A percentile compares a stretch with the other conserved stretches of the same genome.
phyloP scores from a whole-genome alignment of 2,113 vertebrate species.

The Gorsachius goisagi region DNA sequence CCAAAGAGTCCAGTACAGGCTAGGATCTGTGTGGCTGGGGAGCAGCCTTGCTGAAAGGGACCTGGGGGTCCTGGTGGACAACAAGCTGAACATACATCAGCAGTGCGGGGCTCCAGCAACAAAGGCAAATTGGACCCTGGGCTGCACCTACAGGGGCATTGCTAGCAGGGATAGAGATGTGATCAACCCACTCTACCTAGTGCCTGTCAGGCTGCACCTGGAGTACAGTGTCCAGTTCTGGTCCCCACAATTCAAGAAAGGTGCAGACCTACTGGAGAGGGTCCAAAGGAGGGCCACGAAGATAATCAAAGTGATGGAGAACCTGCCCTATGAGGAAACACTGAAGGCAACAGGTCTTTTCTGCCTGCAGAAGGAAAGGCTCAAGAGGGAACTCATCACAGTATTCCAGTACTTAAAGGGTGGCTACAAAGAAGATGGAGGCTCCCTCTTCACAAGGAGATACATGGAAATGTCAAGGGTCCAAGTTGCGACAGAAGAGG shows the following conservation, averaged over 20 bases:
- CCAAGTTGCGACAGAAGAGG: not conserved
- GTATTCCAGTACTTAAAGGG: not conserved
- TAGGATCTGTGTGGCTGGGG: not conserved
- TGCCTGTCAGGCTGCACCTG: not conserved
- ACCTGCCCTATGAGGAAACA: not conserved
- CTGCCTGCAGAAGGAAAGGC: not conserved
- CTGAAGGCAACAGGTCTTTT: not conserved
- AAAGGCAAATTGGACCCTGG: not conserved
- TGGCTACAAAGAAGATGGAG: not conserved
- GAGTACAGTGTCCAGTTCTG: not conserved
- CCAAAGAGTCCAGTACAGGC: not conserved
- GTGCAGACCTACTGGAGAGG: not conserved
- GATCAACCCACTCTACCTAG: not conserved
- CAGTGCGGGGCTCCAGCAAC: not conserved
- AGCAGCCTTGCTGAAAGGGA: not conserved
- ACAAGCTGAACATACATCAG: fast-evolving
- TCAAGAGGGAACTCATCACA: not conserved
- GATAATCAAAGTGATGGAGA: not conserved
- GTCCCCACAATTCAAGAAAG: not conserved
- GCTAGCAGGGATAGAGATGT: not conserved
- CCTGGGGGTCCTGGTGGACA: not conserved
- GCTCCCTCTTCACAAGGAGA: not conserved
- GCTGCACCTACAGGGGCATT: not conserved
- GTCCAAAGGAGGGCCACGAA: not conserved
- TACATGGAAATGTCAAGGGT: not conserved